phyloP scores from a whole-genome alignment of 2,888 invertebrate genomes.

The Drosophila mimica region DNA sequence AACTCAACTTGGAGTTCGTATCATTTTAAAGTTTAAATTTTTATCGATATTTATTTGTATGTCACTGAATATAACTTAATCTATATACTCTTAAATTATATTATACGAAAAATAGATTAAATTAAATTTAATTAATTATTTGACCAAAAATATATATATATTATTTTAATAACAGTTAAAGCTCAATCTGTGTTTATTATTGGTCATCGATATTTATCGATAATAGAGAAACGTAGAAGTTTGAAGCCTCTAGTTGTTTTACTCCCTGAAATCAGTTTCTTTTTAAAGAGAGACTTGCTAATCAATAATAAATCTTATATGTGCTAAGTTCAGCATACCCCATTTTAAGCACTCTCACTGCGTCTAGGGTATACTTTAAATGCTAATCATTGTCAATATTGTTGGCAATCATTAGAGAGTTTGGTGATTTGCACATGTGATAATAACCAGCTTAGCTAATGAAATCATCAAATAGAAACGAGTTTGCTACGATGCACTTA shows the following conservation, averaged over 20 bases:
- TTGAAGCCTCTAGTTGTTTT: background rate
- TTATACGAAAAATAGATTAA: background rate
- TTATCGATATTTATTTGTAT: background rate
- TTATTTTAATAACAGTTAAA: too few species aligned
- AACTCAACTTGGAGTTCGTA: background rate
- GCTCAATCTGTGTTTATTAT: background rate
- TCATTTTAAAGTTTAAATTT: background rate
- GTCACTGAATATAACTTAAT: background rate
- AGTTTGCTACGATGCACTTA: background rate
- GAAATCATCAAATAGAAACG: constrained; percentile 10
- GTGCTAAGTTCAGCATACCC: background rate
- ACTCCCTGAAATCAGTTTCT: background rate
- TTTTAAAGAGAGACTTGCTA: background rate
- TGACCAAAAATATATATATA: background rate
- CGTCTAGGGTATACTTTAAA: background rate
- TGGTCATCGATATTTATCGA: background rate
- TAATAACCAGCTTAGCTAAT: constrained; percentile 11
- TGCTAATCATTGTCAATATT: background rate
- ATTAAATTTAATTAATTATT: background rate
- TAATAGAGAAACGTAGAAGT: background rate
- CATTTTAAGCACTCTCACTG: background rate
- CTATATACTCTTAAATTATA: too few species aligned
- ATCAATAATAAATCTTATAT: background rate
- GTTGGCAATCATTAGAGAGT: background rate
- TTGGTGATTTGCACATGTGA: background rate